A percentile compares a stretch with the other conserved stretches of the same genome.
phyloP scores from a whole-genome alignment of 2,797 vertebrate genomes.

The Labeo calbasu region DNA sequence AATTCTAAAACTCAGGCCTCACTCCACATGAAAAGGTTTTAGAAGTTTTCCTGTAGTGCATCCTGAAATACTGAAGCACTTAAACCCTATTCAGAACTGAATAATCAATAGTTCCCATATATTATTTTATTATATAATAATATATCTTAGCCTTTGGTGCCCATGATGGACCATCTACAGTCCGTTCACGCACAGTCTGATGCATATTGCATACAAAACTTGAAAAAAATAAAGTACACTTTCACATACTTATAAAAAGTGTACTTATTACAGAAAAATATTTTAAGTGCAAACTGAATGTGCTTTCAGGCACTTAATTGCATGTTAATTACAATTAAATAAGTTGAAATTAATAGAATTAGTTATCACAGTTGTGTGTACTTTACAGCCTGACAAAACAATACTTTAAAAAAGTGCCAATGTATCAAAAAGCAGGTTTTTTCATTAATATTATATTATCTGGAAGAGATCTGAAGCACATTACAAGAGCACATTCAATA shows the following conservation, averaged over 20 bases:
- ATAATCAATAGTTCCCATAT: not conserved
- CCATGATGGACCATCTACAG: not conserved
- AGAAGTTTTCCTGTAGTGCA: not conserved
- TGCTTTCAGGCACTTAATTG: too few relatives aligned
- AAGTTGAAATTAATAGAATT: too few relatives aligned
- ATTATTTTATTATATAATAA: not conserved
- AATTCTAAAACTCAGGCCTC: not conserved
- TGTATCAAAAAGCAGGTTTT: too few relatives aligned
- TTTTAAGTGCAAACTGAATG: too few relatives aligned
- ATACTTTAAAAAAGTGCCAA: too few relatives aligned
- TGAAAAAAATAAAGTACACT: not conserved
- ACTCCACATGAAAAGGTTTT: conserved; percentile 1
- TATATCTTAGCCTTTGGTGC: not conserved
- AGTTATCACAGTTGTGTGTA: not conserved
- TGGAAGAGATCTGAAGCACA: too few relatives aligned
- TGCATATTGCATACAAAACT: not conserved
- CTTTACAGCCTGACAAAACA: not conserved
- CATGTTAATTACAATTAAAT: too few relatives aligned
- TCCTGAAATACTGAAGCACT: not conserved
- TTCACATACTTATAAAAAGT: not conserved
- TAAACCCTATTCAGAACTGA: not conserved
- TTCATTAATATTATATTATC: too few relatives aligned
- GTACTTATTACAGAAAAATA: too few relatives aligned
- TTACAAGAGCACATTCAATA: not conserved
- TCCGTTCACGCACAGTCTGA: not conserved